Percentiles rank a stretch among this genome's conserved stretches.
Conservation (phyloP, 2,797 vertebrate genomes). For the Lates japonicus region DNA sequence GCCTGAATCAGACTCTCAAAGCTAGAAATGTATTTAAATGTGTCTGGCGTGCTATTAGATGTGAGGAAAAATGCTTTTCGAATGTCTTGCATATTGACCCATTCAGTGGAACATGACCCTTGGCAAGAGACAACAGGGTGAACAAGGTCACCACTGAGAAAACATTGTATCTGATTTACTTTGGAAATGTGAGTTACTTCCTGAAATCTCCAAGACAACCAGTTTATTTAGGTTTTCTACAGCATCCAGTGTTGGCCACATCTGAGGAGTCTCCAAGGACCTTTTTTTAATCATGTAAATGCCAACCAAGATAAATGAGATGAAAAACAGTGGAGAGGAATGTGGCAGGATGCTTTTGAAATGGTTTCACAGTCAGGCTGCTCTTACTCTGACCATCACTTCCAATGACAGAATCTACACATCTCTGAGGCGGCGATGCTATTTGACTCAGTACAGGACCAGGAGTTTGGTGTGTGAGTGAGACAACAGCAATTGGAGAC, state of each 20-base stretch:
- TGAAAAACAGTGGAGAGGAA: too few relatives aligned
- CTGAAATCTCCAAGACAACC: background rate
- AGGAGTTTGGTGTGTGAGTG: too few relatives aligned
- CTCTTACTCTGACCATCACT: background rate
- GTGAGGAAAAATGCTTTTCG: too few relatives aligned
- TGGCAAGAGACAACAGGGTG: background rate
- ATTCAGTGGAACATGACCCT: background rate
- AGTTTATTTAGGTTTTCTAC: background rate
- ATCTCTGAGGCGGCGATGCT: conserved; percentile 19
- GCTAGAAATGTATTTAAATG: too few relatives aligned
- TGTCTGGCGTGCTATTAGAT: too few relatives aligned
- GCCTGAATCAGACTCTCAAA: too few relatives aligned
- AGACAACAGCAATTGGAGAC: too few relatives aligned
- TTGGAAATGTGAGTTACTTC: conserved; percentile 20
- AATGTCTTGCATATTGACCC: background rate
- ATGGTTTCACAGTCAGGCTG: background rate
- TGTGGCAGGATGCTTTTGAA: background rate
- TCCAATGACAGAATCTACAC: conserved; percentile 1
- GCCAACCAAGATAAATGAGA: too few relatives aligned
- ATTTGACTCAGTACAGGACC: too few relatives aligned
- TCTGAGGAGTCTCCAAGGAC: background rate
- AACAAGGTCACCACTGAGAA: background rate
- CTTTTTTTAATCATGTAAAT: background rate
- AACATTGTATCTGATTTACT: background rate
- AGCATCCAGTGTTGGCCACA: too few relatives aligned